These are phyloP conservation scores for Burhinus bistriatus DNA, from an alignment of 2,113 vertebrate species.

Conservation along the genomic window DNA sequence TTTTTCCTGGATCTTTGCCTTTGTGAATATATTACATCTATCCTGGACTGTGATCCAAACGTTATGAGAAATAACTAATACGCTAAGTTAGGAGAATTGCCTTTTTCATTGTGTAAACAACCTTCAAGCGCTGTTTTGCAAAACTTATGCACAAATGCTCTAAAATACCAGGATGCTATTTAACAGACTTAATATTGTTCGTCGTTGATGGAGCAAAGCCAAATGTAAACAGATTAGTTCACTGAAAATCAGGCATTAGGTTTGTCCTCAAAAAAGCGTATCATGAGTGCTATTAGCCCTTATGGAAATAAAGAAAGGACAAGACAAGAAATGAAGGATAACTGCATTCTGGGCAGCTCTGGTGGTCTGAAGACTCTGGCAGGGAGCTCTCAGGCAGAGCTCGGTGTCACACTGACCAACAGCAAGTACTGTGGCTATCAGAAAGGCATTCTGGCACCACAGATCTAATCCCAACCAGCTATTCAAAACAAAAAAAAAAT, in stretches of 20 bases:
- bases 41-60: background rate
- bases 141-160: background rate
- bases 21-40: background rate
- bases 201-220: background rate
- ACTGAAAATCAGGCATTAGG: background rate
- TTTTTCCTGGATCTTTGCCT: slow-evolving; percentile 33
- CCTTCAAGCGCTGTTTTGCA: background rate
- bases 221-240: background rate
- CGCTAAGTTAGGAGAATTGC: background rate
- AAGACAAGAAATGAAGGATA: background rate
- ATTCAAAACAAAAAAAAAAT: background rate
- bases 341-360: background rate
- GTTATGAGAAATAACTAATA: slow-evolving; percentile 13
- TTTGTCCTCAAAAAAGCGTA: background rate
- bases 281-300: background rate
- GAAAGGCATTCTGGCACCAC: background rate
- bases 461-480: fast-evolving
- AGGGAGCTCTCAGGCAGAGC: background rate
- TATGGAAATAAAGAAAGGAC: background rate
- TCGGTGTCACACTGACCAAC: background rate
- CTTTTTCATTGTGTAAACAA: slow-evolving; percentile 14
- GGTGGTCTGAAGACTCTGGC: background rate
- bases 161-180: background rate
- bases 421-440: background rate
- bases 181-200: slow-evolving; percentile 2